Base-by-base conservation (phyloP, 2,113 vertebrate species). In the Eclectus roratus region DNA sequence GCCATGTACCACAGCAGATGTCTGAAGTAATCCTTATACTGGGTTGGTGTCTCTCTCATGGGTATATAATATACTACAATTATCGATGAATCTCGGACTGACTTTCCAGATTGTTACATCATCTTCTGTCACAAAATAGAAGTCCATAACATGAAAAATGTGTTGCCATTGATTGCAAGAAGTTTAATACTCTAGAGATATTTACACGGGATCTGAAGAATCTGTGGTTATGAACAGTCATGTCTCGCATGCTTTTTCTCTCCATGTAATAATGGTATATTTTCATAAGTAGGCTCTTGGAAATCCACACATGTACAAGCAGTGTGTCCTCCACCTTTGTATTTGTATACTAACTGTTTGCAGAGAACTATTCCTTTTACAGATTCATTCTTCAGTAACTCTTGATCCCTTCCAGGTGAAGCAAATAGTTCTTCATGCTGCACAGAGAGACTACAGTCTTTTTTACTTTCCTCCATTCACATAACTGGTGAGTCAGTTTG, bases 181-280 rank as follows among this genome's bases (percentile, higher is more conserved):
- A 80, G 21, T 96, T 80, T 93, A 86, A 73, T n/a, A 55, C 88
- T 61, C 49, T 86, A 47, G 82, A 89, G 72, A 95, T 68, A 91
- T 80, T 95, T 91, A 77, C 20, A 19, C 24, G 52, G 50, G 35
- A 47, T 43, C 91, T 90, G 79, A 83, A 81, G 47, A 18, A 50
- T 35, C 72, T 44, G 70, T 93, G 63, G 20, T 84, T 93, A 70
- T 64, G 47, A 91, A 24, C 23, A 74, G 23, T 91, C 39, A 41
- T 43, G 60, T 69, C 89, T 82, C 13, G 1, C 74, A 50, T 82
- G 50, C 37, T 56, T 87, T 84, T 80, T 77, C 63, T 85, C 46
- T 70, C 44, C n/a, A 16, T 73, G 29, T 78, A 80, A 27, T 63
- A 64, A 31, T n/a, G 33, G 35, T 85, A 5, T 53, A 64, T 92